phyloP scores from a whole-genome alignment of 35 echinoderm and acorn worm genomes.

The Ptychodera flava region DNA sequence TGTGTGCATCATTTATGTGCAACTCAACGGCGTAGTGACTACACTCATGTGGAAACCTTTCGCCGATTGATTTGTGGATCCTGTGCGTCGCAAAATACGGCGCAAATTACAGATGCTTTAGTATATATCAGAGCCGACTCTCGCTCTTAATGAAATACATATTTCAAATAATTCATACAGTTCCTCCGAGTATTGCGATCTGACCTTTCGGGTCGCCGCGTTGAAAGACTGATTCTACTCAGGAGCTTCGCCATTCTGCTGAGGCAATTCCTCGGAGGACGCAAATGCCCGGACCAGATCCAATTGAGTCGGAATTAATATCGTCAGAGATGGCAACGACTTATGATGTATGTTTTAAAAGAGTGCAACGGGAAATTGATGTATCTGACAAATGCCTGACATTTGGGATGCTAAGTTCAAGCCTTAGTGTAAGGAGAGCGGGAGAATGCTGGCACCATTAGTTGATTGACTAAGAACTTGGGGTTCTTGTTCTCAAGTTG shows the following conservation, averaged over 20 bases:
- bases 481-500: neutral
- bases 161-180: neutral
- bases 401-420: too few species aligned
- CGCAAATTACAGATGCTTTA: too few species aligned
- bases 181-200: neutral
- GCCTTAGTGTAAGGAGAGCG: too few species aligned
- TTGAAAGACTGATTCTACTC: neutral
- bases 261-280: neutral
- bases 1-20: too few species aligned
- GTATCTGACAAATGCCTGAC: too few species aligned
- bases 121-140: too few species aligned
- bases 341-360: slow-evolving; percentile 2
- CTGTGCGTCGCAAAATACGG: too few species aligned
- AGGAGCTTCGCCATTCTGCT: neutral
- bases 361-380: neutral
- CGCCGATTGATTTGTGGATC: too few species aligned
- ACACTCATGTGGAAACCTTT: too few species aligned
- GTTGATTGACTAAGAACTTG: too few species aligned
- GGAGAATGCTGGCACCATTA: too few species aligned
- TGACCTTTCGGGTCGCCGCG: neutral
- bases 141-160: neutral
- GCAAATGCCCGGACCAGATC: neutral
- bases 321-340: neutral
- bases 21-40: too few species aligned
- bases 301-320: neutral